A percentile compares a stretch with the other conserved stretches of the same genome.
phyloP scores from a whole-genome alignment of 2,888 invertebrate species.

The Andrena flavipes region DNA sequence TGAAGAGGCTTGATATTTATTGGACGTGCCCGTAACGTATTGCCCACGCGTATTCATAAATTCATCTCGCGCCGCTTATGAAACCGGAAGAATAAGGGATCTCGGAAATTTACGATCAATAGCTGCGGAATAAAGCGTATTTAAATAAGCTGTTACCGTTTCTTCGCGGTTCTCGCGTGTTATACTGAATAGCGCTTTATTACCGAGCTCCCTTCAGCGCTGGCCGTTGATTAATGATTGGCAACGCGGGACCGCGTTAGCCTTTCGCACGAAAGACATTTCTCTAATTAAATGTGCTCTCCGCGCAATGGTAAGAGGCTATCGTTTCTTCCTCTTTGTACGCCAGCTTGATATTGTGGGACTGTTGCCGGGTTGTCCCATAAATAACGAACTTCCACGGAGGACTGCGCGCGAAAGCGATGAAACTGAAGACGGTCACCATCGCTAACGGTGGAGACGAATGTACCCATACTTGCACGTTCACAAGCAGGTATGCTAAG shows the following conservation, averaged over 20 bases:
- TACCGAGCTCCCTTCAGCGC: constrained; percentile 3
- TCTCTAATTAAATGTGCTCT: constrained; percentile 34
- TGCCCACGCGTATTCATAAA: constrained; percentile 56
- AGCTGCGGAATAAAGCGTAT: constrained; percentile 26
- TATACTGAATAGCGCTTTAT: constrained; percentile 22
- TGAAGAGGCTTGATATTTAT: constrained; percentile 66
- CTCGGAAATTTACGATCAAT: constrained; percentile 48
- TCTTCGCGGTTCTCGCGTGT: constrained; percentile 9
- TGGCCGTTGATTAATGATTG: constrained; percentile 47
- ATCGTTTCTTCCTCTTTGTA: not conserved
- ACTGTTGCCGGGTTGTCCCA: not conserved
- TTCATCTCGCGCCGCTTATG: constrained; percentile 50
- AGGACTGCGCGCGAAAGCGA: too few species aligned
- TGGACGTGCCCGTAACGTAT: constrained; percentile 56
- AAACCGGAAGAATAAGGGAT: constrained; percentile 59
- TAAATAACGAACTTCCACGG: not conserved
- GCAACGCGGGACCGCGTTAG: constrained; percentile 40
- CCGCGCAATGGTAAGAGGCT: not conserved
- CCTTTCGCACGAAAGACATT: constrained; percentile 22
- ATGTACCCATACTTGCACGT: too few species aligned
- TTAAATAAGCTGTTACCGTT: constrained; percentile 57
- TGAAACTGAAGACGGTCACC: too few species aligned
- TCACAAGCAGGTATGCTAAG: too few species aligned
- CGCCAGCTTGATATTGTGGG: not conserved
- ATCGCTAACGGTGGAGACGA: too few species aligned